These are phyloP conservation scores for Rattus rattus DNA, from an alignment of 2,113 vertebrate species.

Conservation along the genomic window DNA sequence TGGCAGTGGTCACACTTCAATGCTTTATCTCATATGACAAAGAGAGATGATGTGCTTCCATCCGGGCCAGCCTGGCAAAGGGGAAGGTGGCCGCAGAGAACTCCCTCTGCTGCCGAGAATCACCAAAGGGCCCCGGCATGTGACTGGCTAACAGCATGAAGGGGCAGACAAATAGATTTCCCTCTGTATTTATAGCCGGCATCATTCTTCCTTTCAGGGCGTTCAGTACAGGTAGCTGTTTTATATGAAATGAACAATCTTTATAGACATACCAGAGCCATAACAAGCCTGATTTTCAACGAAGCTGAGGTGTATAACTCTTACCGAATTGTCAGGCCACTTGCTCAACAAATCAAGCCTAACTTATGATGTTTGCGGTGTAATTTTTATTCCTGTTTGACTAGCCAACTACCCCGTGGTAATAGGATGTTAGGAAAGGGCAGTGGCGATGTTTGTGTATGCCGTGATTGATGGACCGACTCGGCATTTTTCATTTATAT, in stretches of 20 bases:
- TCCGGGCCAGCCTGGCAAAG: constrained; percentile 85
- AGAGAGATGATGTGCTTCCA: constrained; percentile 88
- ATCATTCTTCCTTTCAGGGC: constrained; percentile 94
- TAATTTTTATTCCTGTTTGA: constrained; percentile 99
- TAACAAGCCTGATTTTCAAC: constrained; percentile 97
- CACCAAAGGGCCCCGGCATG: constrained; percentile 82
- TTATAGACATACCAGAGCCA: constrained; percentile 96
- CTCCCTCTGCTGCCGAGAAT: constrained; percentile 87
- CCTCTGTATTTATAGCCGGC: constrained; percentile 94
- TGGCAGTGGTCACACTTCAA: constrained; percentile 90
- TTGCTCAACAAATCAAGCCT: constrained; percentile 98
- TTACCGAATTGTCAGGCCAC: constrained; percentile 95
- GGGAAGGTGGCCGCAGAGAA: constrained; percentile 82
- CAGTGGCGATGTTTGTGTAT: constrained; percentile 92
- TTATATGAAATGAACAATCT: constrained; percentile 98
- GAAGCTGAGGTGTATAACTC: constrained; percentile 93
- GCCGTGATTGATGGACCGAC: constrained; percentile 94
- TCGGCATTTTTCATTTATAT: constrained; percentile 96
- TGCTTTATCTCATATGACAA: constrained; percentile 91
- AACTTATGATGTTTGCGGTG: constrained; percentile 98
- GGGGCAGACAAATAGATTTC: constrained; percentile 95
- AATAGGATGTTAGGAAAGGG: constrained; percentile 96
- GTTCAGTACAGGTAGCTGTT: constrained; percentile 95
- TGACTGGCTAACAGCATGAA: constrained; percentile 87
- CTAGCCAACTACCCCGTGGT: constrained; percentile 96